Conservation (phyloP, 1,140 invertebrate genomes). For the Penaeus vannamei region DNA sequence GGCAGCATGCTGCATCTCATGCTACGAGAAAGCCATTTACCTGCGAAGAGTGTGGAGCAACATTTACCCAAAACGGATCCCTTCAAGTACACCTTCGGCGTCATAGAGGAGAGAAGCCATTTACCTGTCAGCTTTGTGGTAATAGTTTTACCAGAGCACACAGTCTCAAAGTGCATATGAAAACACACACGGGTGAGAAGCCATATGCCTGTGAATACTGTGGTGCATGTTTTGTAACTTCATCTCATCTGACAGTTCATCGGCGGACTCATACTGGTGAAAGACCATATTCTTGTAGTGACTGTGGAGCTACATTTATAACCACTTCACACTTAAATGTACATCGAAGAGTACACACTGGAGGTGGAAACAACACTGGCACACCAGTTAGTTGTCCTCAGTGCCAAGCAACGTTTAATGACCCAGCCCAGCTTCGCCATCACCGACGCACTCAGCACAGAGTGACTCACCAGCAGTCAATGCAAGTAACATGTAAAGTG, state of each 20-base stretch:
- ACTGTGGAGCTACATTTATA: slow-evolving; percentile 67
- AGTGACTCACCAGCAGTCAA: slow-evolving; percentile 35
- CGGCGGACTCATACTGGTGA: slow-evolving; percentile 71
- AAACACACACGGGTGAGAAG: slow-evolving; percentile 93
- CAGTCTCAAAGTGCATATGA: slow-evolving; percentile 80
- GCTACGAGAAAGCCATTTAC: slow-evolving; percentile 63
- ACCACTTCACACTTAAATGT: slow-evolving; percentile 67
- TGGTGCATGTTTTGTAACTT: slow-evolving; percentile 67
- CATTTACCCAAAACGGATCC: slow-evolving; percentile 67
- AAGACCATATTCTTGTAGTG: slow-evolving; percentile 79
- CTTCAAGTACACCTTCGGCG: slow-evolving; percentile 66
- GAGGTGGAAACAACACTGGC: slow-evolving; percentile 39
- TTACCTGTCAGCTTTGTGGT: slow-evolving; percentile 65
- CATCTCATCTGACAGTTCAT: slow-evolving; percentile 69
- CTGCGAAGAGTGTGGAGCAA: slow-evolving; percentile 67
- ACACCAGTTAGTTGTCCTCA: slow-evolving; percentile 57
- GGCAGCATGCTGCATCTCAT: slow-evolving; percentile 63
- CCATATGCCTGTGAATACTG: slow-evolving; percentile 82
- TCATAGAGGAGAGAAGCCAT: slow-evolving; percentile 68
- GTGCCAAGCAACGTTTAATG: slow-evolving; percentile 63
- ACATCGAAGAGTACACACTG: slow-evolving; percentile 63
- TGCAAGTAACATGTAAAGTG: slow-evolving; percentile 48
- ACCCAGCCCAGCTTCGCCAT: slow-evolving; percentile 61
- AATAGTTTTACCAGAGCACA: slow-evolving; percentile 66
- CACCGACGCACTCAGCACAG: slow-evolving; percentile 62